Evolutionary conservation across 2,888 invertebrate genomes (phyloP).

Genomic region (Lottia scabra): DNA sequence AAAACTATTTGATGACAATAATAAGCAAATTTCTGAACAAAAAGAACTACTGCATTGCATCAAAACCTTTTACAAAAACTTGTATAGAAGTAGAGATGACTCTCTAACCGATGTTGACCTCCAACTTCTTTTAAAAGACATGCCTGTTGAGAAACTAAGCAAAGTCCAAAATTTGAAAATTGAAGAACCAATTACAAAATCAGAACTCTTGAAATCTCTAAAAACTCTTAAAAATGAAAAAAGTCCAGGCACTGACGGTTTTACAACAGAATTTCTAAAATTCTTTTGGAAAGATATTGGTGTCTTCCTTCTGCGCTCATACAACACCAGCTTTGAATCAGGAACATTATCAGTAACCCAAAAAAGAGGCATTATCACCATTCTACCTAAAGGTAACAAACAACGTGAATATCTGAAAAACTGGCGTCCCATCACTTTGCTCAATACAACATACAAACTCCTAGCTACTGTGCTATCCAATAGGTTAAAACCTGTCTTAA

Average conservation of each 20-base stretch:
- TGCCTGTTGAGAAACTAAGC: not conserved
- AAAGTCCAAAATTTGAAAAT: not conserved
- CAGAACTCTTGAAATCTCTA: not conserved
- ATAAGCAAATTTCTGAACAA: not conserved
- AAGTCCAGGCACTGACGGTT: not conserved
- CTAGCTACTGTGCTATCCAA: not conserved
- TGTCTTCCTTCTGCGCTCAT: not conserved
- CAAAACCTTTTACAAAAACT: not conserved
- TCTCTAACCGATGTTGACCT: not conserved
- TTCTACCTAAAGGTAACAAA: slow-evolving; percentile 5
- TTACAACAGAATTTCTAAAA: not conserved
- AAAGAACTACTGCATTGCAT: not conserved
- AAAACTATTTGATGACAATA: not conserved
- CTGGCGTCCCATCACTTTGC: slow-evolving; percentile 3
- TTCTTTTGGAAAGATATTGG: not conserved
- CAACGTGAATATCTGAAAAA: not conserved
- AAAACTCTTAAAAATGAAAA: slow-evolving; percentile 7
- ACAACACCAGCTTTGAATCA: not conserved
- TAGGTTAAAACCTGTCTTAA: not conserved
- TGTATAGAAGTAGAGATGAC: not conserved
- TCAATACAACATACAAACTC: not conserved
- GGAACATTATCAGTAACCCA: not conserved
- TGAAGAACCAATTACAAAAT: not conserved
- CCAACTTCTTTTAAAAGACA: not conserved
- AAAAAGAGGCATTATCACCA: slow-evolving; percentile 3